A percentile compares a stretch with the other conserved stretches of the same genome.
Conservation (phyloP, 2,888 invertebrate species). For the Nomada goodeniana region DNA sequence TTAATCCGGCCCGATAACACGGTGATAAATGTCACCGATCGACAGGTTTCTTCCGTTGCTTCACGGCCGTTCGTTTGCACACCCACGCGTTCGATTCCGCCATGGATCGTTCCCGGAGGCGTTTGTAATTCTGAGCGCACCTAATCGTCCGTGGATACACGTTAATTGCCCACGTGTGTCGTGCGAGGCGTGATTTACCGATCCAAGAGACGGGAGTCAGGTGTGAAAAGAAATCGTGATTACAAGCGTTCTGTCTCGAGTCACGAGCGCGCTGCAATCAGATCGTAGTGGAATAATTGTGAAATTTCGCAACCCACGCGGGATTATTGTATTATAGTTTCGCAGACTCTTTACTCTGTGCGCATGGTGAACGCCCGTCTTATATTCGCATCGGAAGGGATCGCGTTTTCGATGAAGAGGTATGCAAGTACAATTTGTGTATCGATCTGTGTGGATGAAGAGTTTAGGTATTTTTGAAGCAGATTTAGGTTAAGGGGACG, state of each 20-base stretch:
- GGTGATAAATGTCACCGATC: conserved; percentile 54
- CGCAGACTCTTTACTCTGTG: conserved; percentile 25
- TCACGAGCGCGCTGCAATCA: conserved; percentile 37
- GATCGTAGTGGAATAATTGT: conserved; percentile 68
- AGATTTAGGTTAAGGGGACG: background rate
- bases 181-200: conserved; percentile 78
- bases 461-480: background rate
- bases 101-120: conserved; percentile 61
- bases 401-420: background rate
- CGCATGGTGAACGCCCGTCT: conserved; percentile 26
- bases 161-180: conserved; percentile 75
- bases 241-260: conserved; percentile 20
- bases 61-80: conserved; percentile 51
- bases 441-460: background rate
- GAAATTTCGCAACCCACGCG: conserved; percentile 69
- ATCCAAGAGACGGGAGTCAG: conserved; percentile 56
- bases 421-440: background rate
- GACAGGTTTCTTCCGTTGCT: conserved; percentile 49
- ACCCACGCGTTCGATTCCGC: conserved; percentile 60
- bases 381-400: conserved; percentile 21
- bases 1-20: conserved; percentile 51
- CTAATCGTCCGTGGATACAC: conserved; percentile 73
- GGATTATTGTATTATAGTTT: conserved; percentile 3
- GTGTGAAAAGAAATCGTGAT: conserved; percentile 70
- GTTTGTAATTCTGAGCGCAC: conserved; percentile 71